Conservation (phyloP, 2,888 invertebrate species). For the Melanotus villosus region DNA sequence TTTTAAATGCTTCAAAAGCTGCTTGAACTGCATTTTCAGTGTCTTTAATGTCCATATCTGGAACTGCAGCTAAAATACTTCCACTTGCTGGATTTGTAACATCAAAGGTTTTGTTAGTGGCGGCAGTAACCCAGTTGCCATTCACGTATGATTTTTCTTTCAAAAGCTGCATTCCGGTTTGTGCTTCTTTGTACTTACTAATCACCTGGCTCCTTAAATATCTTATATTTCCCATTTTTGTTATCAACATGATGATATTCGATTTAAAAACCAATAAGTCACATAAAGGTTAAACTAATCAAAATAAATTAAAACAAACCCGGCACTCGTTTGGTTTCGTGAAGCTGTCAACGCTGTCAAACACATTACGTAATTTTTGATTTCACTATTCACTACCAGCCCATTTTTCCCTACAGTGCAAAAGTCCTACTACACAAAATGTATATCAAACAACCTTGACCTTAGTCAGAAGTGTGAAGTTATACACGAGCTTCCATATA, state of each 20-base stretch:
- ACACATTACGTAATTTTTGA: too few species aligned
- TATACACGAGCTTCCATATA: too few species aligned
- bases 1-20: constrained; percentile 82
- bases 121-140: constrained; percentile 86
- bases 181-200: constrained; percentile 6
- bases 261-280: neutral
- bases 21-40: constrained; percentile 80
- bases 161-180: constrained; percentile 62
- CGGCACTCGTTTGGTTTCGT: too few species aligned
- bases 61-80: constrained; percentile 79
- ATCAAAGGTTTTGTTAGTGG: constrained; percentile 78
- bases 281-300: constrained; percentile 10
- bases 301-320: neutral
- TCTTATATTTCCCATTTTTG: constrained; percentile 28
- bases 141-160: constrained; percentile 77
- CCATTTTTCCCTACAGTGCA: too few species aligned
- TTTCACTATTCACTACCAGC: too few species aligned
- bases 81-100: constrained; percentile 88
- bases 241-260: neutral
- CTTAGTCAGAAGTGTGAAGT: too few species aligned
- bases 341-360: neutral
- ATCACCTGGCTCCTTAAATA: constrained; percentile 23
- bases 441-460: too few species aligned
- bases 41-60: constrained; percentile 87
- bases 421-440: too few species aligned